Evolutionary conservation across 2,888 invertebrate species (phyloP), one percentile per base, ranked within the genome.

Genomic region (Gasteruption jaculator): DNA sequence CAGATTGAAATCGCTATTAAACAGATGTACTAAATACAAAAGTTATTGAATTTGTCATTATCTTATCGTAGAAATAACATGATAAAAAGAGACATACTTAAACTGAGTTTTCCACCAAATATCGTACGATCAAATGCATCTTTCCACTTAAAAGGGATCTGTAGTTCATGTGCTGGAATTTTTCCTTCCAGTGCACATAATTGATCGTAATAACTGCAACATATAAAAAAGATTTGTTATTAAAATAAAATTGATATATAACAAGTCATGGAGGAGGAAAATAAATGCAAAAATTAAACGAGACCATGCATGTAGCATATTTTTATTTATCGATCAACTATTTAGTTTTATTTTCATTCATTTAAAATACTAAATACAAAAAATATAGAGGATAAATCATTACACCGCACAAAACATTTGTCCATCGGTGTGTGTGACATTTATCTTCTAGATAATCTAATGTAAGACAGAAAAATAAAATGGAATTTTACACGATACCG

Each of bases 121-220:
- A 97, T 81, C 6, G 91, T 87, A 64, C 91, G 91, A 70, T 96
- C 95, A 67, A 99, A 99, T 0, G 97, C 96, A 81, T 97, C 96
- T 73, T 95, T 95, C 97, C 99, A 99, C 72, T 97, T 99, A 73
- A 99, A 99, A 3, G 93, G 90, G 51, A 96, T 90, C 71, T 91
- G 90, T 40, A 97, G 83, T 72, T 97, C 96, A 57, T 91, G 85
- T 2, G 91, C 82, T 2, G 97, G 93, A 52, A 99, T 85, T 76
- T 99, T 99, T 41, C 82, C 79, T 74, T 97, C 96, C 66, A 99
- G 76, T 5, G 91, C 85, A 53, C 83, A 83, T 44, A 99, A 76
- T 72, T 99, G 96, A 76, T 99, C 97, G 76, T 94, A 92, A 74
- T 99, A 99, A 60, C 97, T 96, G 72, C 25, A 75, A n/a, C n/a